Evolutionary conservation across 1,140 invertebrate species (phyloP).

Genomic region (Philaenus spumarius): DNA sequence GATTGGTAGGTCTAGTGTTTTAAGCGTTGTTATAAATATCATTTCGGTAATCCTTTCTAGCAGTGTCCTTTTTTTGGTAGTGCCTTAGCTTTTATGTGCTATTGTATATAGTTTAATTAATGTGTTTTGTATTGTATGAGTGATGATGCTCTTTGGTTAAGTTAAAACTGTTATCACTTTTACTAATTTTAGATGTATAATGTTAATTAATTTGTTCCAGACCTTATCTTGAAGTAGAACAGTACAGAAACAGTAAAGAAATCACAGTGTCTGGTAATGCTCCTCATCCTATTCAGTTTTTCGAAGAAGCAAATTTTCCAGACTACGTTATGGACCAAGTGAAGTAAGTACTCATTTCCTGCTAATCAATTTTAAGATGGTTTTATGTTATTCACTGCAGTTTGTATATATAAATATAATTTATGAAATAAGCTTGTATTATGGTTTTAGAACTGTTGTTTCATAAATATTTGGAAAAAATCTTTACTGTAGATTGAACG

Average conservation of each 20-base stretch:
- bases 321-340: conserved; percentile 69
- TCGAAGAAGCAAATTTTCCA: conserved; percentile 74
- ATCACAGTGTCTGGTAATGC: conserved; percentile 72
- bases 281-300: conserved; percentile 70
- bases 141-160: too few relatives aligned
- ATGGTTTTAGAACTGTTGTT: not conserved
- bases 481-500: too few relatives aligned
- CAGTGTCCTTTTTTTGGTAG: too few relatives aligned
- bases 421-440: not conserved
- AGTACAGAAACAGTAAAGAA: conserved; percentile 64
- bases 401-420: not conserved
- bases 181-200: too few relatives aligned
- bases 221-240: conserved; percentile 67
- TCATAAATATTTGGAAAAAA: too few relatives aligned
- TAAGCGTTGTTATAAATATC: too few relatives aligned
- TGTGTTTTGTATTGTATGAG: too few relatives aligned
- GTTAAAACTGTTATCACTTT: too few relatives aligned
- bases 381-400: not conserved
- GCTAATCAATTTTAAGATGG: not conserved
- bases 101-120: too few relatives aligned
- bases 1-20: too few relatives aligned
- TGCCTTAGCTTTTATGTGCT: too few relatives aligned
- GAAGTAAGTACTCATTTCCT: conserved; percentile 48
- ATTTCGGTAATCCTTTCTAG: too few relatives aligned
- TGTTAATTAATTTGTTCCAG: conserved; percentile 7